Base-by-base conservation (phyloP, 2,113 vertebrate genomes). In the Tetrax tetrax region DNA sequence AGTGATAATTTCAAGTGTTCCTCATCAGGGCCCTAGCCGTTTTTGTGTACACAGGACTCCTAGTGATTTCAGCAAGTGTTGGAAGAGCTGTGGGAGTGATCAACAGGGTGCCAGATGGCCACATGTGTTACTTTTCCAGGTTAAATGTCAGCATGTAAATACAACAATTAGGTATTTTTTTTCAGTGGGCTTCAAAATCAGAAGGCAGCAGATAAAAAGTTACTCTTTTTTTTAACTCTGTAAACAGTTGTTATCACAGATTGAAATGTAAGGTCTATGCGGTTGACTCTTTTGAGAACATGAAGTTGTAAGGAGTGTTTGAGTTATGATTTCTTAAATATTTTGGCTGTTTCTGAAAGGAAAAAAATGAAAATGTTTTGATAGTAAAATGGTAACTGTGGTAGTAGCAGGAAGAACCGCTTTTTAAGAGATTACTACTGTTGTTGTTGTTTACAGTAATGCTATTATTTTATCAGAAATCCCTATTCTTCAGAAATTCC, bases 91-190 rank as follows among this genome's bases (percentile, higher is more conserved):
- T 25, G 70, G 78, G 59, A 77, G 59, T 28, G 83, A 90, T 54
- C 82, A 93, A 22, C 86, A 89, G 71, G 60, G 59, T 84, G 72
- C 57, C 93, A 89, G 83, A 78, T 94, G 93, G 80, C 76, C 60
- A 60, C 82, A 33, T 24, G 64, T 74, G 72, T 35, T 87, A 15
- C 60, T 91, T 95, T 33, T 68, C 77, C 91, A 72, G 87, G 91
- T 95, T 91, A 87, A 96, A 89, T 87, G 70, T 91, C 81, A 90
- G 47, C 87, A 38, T 29, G 21, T 35, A 94, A 92, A 95, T 54
- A 76, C 51, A 78, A 47, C 72, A 45, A 18, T 64, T 78, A 9
- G 57, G 3, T 10, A 0, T 29, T 87, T 81, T 74, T 83, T 83
- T 75, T 31, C 65, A 29, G 28, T 60, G 41, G 35, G 48, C 68